phyloP scores from a whole-genome alignment of 1,140 invertebrate species.

The Lerema accius region DNA sequence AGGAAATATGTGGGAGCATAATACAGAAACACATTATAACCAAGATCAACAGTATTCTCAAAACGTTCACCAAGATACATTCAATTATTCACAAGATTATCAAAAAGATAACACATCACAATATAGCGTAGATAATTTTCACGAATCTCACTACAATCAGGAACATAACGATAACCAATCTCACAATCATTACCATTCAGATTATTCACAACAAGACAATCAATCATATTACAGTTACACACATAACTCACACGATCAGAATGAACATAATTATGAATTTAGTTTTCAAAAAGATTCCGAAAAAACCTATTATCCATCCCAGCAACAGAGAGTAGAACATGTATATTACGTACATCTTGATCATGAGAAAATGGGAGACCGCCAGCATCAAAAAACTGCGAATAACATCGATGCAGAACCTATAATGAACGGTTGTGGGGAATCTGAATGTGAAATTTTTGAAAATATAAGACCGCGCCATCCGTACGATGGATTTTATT shows the following conservation, averaged over 20 bases:
- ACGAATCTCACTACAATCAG: constrained; percentile 17
- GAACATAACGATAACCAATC: constrained; percentile 35
- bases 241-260: constrained; percentile 23
- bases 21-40: constrained; percentile 25
- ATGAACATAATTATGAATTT: neutral
- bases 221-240: constrained; percentile 27
- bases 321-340: constrained; percentile 32
- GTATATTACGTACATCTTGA: constrained; percentile 52
- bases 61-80: constrained; percentile 21
- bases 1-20: constrained; percentile 23
- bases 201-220: constrained; percentile 18
- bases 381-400: constrained; percentile 21
- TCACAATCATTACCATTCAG: too few species aligned
- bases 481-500: constrained; percentile 79
- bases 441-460: constrained; percentile 52
- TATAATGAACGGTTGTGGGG: constrained; percentile 56
- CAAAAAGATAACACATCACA: constrained; percentile 3
- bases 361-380: constrained; percentile 40
- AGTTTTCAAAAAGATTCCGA: constrained; percentile 22
- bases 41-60: constrained; percentile 26
- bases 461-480: constrained; percentile 74
- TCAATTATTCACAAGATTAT: constrained; percentile 7
- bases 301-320: constrained; percentile 3
- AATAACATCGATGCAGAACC: constrained; percentile 34
- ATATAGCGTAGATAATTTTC: neutral